phyloP scores from a whole-genome alignment of 1,140 invertebrate genomes.

The Brachionus paranguensis region DNA sequence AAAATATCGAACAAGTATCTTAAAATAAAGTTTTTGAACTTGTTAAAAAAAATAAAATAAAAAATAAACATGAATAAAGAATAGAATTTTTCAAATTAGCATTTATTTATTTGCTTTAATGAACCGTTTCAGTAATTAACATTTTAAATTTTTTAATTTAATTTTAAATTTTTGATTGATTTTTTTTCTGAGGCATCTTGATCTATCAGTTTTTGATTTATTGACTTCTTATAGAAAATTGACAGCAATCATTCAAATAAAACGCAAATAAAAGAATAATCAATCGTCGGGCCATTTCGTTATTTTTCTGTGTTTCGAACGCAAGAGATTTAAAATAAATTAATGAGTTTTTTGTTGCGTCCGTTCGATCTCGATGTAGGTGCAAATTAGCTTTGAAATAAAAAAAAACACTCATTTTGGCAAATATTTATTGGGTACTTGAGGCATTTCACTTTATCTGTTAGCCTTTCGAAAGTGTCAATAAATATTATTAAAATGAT shows the following conservation, averaged over 20 bases:
- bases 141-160: conserved; percentile 2
- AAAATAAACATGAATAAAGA: too few relatives aligned
- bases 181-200: not conserved
- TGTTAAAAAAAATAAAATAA: not conserved
- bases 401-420: not conserved
- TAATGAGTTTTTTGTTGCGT: not conserved
- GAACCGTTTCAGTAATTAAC: conserved; percentile 2
- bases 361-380: not conserved
- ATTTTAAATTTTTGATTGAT: conserved; percentile 7
- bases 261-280: not conserved
- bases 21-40: not conserved
- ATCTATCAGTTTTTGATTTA: conserved; percentile 15
- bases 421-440: not conserved
- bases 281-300: not conserved
- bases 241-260: conserved; percentile 25
- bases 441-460: conserved; percentile 3
- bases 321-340: not conserved
- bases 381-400: not conserved
- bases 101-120: not conserved
- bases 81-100: not conserved
- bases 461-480: not conserved
- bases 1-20: not conserved
- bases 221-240: not conserved
- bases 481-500: conserved; percentile 14
- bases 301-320: not conserved